Conservation (phyloP, 35 echinoderm and acorn worm genomes). For the Ptychodera flava region DNA sequence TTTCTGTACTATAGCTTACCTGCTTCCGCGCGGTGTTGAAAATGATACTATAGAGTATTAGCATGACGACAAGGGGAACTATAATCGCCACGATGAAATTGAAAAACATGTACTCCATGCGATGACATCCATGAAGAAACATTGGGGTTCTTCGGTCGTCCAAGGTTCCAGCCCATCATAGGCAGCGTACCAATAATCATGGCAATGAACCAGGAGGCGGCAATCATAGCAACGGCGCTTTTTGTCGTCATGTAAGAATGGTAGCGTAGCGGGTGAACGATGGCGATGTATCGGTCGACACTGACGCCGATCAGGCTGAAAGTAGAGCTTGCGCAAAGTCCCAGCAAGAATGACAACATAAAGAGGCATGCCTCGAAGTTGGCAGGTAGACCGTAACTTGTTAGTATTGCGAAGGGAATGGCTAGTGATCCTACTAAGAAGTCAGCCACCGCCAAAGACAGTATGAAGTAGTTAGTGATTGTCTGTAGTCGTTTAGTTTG, state of each 20-base stretch:
- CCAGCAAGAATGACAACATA: slow-evolving; percentile 48
- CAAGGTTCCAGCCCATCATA: slow-evolving; percentile 55
- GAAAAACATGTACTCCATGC: slow-evolving; percentile 57
- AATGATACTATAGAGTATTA: slow-evolving; percentile 57
- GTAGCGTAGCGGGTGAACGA: slow-evolving; percentile 15
- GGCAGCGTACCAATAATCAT: slow-evolving; percentile 43
- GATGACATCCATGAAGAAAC: slow-evolving; percentile 58
- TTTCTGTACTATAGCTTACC: slow-evolving; percentile 16
- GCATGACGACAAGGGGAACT: slow-evolving; percentile 52
- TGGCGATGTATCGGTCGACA: slow-evolving; percentile 29
- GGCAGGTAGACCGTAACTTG: slow-evolving; percentile 29
- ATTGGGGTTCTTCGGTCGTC: slow-evolving; percentile 12
- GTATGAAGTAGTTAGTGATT: slow-evolving; percentile 3
- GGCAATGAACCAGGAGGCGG: neutral
- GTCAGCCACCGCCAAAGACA: slow-evolving; percentile 20
- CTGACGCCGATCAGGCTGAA: slow-evolving; percentile 13
- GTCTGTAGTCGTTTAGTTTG: neutral
- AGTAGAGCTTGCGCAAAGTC: slow-evolving; percentile 13
- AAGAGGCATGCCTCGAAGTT: slow-evolving; percentile 59
- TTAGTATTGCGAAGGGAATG: slow-evolving; percentile 62
- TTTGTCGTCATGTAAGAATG: neutral
- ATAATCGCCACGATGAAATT: slow-evolving; percentile 47
- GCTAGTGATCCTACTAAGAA: slow-evolving; percentile 53
- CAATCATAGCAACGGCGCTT: neutral
- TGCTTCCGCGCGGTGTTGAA: slow-evolving; percentile 54